Conservation (phyloP, 2,888 invertebrate species). For the Thymelicus sylvestris region DNA sequence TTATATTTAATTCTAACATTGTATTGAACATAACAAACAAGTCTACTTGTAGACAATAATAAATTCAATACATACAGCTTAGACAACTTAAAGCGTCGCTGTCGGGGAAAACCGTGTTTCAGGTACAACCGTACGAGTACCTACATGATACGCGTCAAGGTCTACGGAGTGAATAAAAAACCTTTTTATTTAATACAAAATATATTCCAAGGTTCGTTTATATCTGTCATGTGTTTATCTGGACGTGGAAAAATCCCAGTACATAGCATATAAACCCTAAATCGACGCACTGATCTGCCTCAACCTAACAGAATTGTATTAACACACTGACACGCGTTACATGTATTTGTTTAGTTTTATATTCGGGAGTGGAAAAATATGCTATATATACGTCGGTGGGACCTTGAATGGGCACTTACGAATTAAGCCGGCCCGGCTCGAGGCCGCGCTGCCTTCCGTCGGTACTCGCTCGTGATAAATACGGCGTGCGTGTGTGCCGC, state of each 20-base stretch:
- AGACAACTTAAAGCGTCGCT: slow-evolving; percentile 17
- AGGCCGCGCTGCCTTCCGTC: slow-evolving; percentile 53
- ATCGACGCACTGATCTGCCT: slow-evolving; percentile 43
- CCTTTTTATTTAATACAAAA: slow-evolving; percentile 19
- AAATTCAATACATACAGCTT: slow-evolving; percentile 11
- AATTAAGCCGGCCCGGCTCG: slow-evolving; percentile 65
- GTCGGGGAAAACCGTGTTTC: slow-evolving; percentile 21
- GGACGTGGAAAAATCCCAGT: slow-evolving; percentile 19
- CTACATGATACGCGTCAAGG: slow-evolving; percentile 26
- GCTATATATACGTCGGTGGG: slow-evolving; percentile 53
- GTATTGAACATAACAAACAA: not conserved
- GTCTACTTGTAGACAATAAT: not conserved
- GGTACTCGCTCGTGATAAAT: slow-evolving; percentile 46
- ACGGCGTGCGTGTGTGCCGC: slow-evolving; percentile 38
- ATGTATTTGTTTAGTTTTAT: slow-evolving; percentile 36
- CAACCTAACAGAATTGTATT: slow-evolving; percentile 38
- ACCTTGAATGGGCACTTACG: slow-evolving; percentile 71
- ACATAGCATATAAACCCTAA: not conserved
- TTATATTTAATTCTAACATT: not conserved
- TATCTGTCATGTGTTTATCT: slow-evolving; percentile 1
- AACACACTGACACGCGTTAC: slow-evolving; percentile 19
- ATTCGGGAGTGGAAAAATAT: slow-evolving; percentile 46
- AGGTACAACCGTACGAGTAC: slow-evolving; percentile 7
- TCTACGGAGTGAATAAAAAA: slow-evolving; percentile 25
- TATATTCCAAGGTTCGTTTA: slow-evolving; percentile 25